phyloP scores from a whole-genome alignment of 23 tunicate species.

The Halocynthia roretzi region DNA sequence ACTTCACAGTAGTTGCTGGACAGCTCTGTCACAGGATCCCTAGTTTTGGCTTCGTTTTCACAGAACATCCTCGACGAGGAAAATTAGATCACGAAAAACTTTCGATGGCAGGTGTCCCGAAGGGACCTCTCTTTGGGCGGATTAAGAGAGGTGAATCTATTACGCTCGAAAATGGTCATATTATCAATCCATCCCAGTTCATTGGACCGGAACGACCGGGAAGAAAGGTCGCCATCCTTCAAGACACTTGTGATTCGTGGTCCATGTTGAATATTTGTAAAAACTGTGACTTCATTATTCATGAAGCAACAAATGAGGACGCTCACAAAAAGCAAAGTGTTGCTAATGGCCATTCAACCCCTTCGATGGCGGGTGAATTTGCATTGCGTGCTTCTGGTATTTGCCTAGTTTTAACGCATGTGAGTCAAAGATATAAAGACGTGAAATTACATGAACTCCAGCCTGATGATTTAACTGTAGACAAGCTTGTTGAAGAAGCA shows the following conservation, averaged over 20 bases:
- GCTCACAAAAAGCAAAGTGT: conserved; percentile 37
- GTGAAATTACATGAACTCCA: conserved; percentile 39
- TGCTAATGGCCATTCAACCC: conserved; percentile 92
- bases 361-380: conserved; percentile 67
- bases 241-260: conserved; percentile 91
- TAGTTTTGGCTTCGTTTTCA: conserved; percentile 81
- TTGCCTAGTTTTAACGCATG: conserved; percentile 61
- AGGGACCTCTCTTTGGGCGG: conserved; percentile 71
- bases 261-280: conserved; percentile 48
- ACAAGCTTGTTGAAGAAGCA: conserved; percentile 56
- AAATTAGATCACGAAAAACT: conserved; percentile 59
- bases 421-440: conserved; percentile 83
- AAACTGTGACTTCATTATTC: conserved; percentile 57
- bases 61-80: conserved; percentile 63
- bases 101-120: conserved; percentile 61
- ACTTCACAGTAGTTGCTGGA: conserved; percentile 57
- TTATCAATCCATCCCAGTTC: conserved; percentile 46
- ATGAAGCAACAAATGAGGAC: conserved; percentile 86
- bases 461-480: conserved; percentile 36
- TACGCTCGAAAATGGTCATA: conserved; percentile 59
- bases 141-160: conserved; percentile 72
- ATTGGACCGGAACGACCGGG: conserved; percentile 83
- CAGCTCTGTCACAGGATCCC: conserved; percentile 75
- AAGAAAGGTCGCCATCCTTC: conserved; percentile 80
- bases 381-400: conserved; percentile 33